phyloP scores from a whole-genome alignment of 2,888 invertebrate genomes.

The Andricus curvator region DNA sequence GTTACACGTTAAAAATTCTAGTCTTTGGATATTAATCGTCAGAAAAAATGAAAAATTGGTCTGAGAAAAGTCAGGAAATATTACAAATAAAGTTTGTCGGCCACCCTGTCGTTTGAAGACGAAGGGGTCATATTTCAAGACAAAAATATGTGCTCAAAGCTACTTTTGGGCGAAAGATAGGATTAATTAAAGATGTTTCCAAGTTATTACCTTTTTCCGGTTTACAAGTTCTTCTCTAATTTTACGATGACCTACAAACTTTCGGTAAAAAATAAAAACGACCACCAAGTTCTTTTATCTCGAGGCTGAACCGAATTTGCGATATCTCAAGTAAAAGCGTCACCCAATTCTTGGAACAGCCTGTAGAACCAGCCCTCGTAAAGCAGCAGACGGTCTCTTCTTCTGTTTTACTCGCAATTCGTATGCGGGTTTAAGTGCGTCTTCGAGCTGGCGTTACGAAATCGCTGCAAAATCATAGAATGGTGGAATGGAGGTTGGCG shows the following conservation, averaged over 20 bases:
- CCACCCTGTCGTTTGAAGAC: too few relatives aligned
- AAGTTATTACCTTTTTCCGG: too few relatives aligned
- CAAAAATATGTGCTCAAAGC: too few relatives aligned
- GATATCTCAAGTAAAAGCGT: slow-evolving; percentile 24
- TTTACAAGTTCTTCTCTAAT: too few relatives aligned
- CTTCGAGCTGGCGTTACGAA: slow-evolving; percentile 39
- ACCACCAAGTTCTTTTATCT: neutral
- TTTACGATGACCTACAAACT: neutral
- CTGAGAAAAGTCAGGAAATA: too few relatives aligned
- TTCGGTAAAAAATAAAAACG: neutral
- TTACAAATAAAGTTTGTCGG: too few relatives aligned
- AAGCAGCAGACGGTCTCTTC: slow-evolving; percentile 45
- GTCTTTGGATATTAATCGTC: too few relatives aligned
- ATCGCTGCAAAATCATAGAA: slow-evolving; percentile 32
- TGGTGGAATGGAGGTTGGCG: neutral
- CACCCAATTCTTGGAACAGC: slow-evolving; percentile 26
- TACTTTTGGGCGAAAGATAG: too few relatives aligned
- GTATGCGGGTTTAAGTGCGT: slow-evolving; percentile 50
- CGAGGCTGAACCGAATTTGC: neutral
- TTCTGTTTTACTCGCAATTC: slow-evolving; percentile 47
- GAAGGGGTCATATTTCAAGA: too few relatives aligned
- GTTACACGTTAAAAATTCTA: too few relatives aligned
- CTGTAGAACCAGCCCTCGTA: slow-evolving; percentile 42
- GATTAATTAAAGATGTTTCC: too few relatives aligned
- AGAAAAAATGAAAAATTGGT: too few relatives aligned